These are phyloP conservation scores for Abramis brama DNA, from an alignment of 2,113 vertebrate species.

Conservation along the genomic window DNA sequence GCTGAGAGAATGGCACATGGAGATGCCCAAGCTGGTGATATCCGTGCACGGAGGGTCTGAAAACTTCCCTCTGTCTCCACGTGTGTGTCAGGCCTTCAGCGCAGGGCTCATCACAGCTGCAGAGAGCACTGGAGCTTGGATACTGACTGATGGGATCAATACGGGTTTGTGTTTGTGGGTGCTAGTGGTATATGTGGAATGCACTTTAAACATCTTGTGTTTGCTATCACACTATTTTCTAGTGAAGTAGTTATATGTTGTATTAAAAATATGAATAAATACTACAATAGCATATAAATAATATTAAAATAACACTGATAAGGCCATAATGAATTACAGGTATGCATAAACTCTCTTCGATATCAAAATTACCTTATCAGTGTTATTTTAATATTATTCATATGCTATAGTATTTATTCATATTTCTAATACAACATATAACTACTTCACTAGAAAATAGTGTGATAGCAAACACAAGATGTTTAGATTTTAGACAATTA, in stretches of 20 bases:
- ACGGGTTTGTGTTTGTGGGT: slow-evolving; percentile 74
- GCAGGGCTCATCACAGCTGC: slow-evolving; percentile 91
- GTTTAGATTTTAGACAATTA: neutral
- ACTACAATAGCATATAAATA: too few relatives aligned
- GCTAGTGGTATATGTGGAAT: neutral
- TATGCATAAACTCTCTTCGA: too few relatives aligned
- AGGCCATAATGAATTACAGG: too few relatives aligned
- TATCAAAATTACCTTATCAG: too few relatives aligned
- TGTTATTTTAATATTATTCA: neutral
- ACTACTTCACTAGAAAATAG: too few relatives aligned
- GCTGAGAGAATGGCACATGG: slow-evolving; percentile 96
- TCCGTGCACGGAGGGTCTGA: slow-evolving; percentile 90
- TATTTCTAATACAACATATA: too few relatives aligned
- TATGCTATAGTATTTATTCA: neutral
- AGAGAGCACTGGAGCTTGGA: slow-evolving; percentile 93
- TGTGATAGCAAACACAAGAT: too few relatives aligned
- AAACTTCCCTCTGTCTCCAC: slow-evolving; percentile 86
- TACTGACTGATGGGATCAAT: slow-evolving; percentile 93
- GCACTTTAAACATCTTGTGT: neutral
- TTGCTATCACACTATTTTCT: neutral
- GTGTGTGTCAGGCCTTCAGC: slow-evolving; percentile 86
- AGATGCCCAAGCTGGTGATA: slow-evolving; percentile 90
- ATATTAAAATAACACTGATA: too few relatives aligned
- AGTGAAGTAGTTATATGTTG: neutral
- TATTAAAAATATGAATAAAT: too few relatives aligned